Conservation (phyloP, 1,140 invertebrate genomes). For the Cecropterus lyciades region DNA sequence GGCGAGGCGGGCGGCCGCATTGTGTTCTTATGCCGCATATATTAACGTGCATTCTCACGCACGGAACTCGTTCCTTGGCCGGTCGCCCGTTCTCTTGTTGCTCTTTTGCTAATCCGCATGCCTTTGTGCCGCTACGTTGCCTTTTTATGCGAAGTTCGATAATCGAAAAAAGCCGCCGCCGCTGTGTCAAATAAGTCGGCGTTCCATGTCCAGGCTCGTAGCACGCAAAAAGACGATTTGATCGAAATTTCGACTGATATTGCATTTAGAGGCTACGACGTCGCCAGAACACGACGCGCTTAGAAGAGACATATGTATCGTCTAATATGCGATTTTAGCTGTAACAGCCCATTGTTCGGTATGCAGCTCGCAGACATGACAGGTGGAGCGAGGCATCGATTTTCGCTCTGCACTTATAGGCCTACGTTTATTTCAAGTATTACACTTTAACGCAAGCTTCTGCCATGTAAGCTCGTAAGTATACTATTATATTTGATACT, state of each 20-base stretch:
- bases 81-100: slow-evolving; percentile 58
- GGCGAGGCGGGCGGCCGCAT: slow-evolving; percentile 47
- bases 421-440: slow-evolving; percentile 9
- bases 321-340: slow-evolving; percentile 24
- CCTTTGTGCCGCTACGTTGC: slow-evolving; percentile 55
- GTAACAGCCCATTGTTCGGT: slow-evolving; percentile 24
- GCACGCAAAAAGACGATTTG: slow-evolving; percentile 46
- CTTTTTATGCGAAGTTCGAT: slow-evolving; percentile 64
- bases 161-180: slow-evolving; percentile 61
- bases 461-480: background rate
- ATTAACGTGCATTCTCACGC: slow-evolving; percentile 69
- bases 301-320: slow-evolving; percentile 4
- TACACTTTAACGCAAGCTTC: background rate
- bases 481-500: too few species aligned
- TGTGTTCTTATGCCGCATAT: slow-evolving; percentile 60
- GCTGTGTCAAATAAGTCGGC: slow-evolving; percentile 57
- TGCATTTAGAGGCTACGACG: background rate
- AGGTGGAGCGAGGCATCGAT: slow-evolving; percentile 24
- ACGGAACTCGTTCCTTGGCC: slow-evolving; percentile 59
- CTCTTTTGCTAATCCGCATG: slow-evolving; percentile 66
- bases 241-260: slow-evolving; percentile 27
- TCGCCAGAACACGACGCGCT: background rate
- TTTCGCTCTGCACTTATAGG: slow-evolving; percentile 12
- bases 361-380: slow-evolving; percentile 13
- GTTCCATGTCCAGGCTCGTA: slow-evolving; percentile 40